Conservation (phyloP, 2,888 invertebrate genomes). For the Heliconius cydno region DNA sequence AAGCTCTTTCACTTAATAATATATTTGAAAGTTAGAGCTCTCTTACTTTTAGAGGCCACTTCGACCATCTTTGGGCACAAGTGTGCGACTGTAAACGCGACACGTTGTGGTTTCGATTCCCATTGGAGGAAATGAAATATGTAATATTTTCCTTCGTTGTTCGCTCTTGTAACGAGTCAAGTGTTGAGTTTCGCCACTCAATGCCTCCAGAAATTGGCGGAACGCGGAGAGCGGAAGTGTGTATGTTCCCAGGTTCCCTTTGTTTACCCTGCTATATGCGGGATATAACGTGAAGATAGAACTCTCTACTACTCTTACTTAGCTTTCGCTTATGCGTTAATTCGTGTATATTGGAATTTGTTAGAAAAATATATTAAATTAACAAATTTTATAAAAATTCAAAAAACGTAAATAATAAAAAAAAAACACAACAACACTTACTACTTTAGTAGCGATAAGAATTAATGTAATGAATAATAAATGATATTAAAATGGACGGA, state of each 20-base stretch:
- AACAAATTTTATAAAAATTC: neutral
- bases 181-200: neutral
- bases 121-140: neutral
- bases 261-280: too few species aligned
- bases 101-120: neutral
- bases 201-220: too few species aligned
- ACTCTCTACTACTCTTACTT: too few species aligned
- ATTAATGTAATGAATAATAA: slow-evolving; percentile 31
- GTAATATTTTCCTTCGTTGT: neutral
- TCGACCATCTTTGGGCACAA: neutral
- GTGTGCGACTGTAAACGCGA: neutral
- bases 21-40: too few species aligned
- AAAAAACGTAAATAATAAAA: neutral
- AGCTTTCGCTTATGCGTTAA: too few species aligned
- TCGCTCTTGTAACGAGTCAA: neutral
- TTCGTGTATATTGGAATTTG: neutral
- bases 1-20: too few species aligned
- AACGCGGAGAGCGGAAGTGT: too few species aligned
- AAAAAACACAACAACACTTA: slow-evolving; percentile 4
- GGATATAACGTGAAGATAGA: too few species aligned
- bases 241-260: too few species aligned
- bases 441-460: neutral
- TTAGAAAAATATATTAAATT: neutral
- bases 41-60: too few species aligned
- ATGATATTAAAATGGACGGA: slow-evolving; percentile 34